Base-by-base conservation (phyloP, 2,888 invertebrate genomes). In the Xiphydria camelus region DNA sequence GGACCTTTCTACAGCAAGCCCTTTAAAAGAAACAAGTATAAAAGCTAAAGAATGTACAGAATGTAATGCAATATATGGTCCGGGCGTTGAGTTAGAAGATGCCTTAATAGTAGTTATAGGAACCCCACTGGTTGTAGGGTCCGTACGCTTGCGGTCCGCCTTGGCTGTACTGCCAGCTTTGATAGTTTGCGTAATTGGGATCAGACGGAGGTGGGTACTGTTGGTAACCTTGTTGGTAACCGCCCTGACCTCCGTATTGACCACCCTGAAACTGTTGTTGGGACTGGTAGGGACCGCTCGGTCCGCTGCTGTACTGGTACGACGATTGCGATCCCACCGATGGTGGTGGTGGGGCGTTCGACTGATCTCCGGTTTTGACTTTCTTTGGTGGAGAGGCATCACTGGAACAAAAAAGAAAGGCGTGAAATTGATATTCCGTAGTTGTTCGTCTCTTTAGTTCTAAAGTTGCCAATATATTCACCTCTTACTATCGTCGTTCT, bases 401-500 rank as follows among this genome's bases (percentile, higher is more conserved):
- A 15, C 76, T 75, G 41, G 1, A 47, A 43, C 6, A 7, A 26
- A 10, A 1, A 10, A 10, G 3, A 7, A 22, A 9, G 37, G 40
- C 25, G 29, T 36, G 35, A 23, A 25, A 26, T 26, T 26, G 2
- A 32, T 18, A 33, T 33, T 17, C 4, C 4, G n/a, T n/a, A 18
- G 20, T 10, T n/a, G n/a, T n/a, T n/a, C n/a, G n/a, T n/a, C n/a
- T n/a, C n/a, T n/a, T n/a, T n/a, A n/a, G n/a, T n/a, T n/a, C n/a
- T n/a, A n/a, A n/a, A n/a, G n/a, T n/a, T n/a, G n/a, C n/a, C n/a
- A n/a, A 31, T 18, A 25, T 39, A 73, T 76, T 76, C 71, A 83
- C 83, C 76, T 67, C 72, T 82, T 82, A 12, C 63, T 64, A 46
- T 80, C 81, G 57, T 85, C 82, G 62, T 82, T 84, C 64, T 88